A percentile compares a stretch with the other conserved stretches of the same genome.
Evolutionary conservation across 2,113 vertebrate genomes (phyloP).

Genomic region (Xenotilapia caudafasciata): DNA sequence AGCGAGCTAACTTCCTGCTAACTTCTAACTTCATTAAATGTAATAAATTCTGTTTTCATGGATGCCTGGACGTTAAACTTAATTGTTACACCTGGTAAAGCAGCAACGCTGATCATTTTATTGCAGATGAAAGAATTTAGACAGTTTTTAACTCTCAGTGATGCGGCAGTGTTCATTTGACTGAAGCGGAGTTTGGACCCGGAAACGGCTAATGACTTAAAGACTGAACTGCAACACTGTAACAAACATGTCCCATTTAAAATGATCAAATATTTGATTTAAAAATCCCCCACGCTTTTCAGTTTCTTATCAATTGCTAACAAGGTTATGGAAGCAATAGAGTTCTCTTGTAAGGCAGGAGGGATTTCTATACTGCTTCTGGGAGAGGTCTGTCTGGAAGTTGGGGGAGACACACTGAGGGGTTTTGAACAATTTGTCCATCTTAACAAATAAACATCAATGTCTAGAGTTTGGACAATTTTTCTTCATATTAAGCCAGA

Average conservation of each 20-base stretch:
- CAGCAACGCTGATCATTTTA: neutral
- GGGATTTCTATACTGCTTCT: neutral
- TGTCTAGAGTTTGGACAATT: neutral
- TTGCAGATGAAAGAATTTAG: neutral
- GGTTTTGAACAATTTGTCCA: neutral
- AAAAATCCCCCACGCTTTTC: neutral
- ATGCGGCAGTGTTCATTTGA: rapidly evolving
- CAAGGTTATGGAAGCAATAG: neutral
- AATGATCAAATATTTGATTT: neutral
- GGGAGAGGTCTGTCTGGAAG: neutral
- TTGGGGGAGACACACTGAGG: neutral
- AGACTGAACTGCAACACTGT: neutral
- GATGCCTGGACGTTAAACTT: neutral
- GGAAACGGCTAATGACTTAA: neutral
- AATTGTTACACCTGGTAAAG: neutral
- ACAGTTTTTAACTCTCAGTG: neutral
- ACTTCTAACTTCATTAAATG: neutral
- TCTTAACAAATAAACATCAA: neutral
- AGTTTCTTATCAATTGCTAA: neutral
- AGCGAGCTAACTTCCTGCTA: neutral
- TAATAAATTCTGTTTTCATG: neutral
- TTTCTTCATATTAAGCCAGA: neutral
- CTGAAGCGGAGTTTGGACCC: neutral
- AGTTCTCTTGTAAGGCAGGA: neutral
- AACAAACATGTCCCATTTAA: neutral